Base-by-base conservation (phyloP, 2,797 vertebrate genomes). In the Hippopotamyrus pictus region DNA sequence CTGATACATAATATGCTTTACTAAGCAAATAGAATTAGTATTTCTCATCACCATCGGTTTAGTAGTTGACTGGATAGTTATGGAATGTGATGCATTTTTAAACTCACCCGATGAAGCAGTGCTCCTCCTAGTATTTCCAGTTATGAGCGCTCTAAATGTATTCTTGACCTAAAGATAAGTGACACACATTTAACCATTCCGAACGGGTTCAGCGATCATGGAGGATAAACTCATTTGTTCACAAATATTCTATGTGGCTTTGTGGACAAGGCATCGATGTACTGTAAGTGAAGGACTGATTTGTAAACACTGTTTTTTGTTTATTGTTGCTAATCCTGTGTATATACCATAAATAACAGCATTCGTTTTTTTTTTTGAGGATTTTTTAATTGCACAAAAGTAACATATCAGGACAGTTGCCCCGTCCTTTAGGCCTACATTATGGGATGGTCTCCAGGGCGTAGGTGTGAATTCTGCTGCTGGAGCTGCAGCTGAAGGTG, bases 401-500 rank as follows among this genome's bases (percentile, higher is more conserved):
- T 59, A 59, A 22, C 57, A 59, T 22, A 59, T 22, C 6, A 59
- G 57, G 19, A 8, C n/a, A 7, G 57, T 59, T 22, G 57, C 57
- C 57, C n/a, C 2, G 0, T 7, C 5, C n/a, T 22, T 6, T 59
- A 59, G 57, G 57, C n/a, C n/a, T 59, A 59, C 57, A 59, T 22
- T 22, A 59, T 59, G n/a, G 57, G 57, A 59, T 22, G n/a, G 57
- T 22, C n/a, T 59, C 57, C 6, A 5, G 19, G 57, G 89, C 91
- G 92, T 17, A 92, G 85, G 85, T 92, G 92, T 3, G 90, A 88
- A 8, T 89, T 92, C 53, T 91, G 90, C 65, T 92, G 94, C 90
- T 93, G 90, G 92, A 87, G 91, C 17, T 90, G 90, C 9, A 48
- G 93, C 59, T 93, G 94, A 92, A 92, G 93, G 89, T 92, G 89